Conservation (phyloP, 2,888 invertebrate genomes). For the Phalera bucephala region DNA sequence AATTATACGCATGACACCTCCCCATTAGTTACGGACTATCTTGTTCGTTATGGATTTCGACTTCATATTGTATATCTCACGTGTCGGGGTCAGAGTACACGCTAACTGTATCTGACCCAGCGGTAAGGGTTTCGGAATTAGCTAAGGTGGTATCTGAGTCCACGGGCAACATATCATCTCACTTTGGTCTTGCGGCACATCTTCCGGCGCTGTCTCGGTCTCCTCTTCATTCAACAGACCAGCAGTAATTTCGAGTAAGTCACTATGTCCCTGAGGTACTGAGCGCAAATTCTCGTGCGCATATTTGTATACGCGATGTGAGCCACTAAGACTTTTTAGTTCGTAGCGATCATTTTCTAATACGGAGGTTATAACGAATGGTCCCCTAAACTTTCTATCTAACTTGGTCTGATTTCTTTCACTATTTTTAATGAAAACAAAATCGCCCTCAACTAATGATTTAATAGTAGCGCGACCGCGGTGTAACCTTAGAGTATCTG, state of each 20-base stretch:
- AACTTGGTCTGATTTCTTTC: constrained; percentile 9
- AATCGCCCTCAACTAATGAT: constrained; percentile 4
- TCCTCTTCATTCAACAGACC: not conserved
- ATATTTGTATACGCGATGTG: constrained; percentile 21
- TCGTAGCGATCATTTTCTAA: constrained; percentile 11
- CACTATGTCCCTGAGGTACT: constrained; percentile 7
- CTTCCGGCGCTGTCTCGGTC: no score
- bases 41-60: no score
- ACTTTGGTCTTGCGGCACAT: no score
- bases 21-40: no score
- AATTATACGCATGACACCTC: no score
- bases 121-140: no score
- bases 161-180: no score
- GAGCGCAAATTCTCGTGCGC: constrained; percentile 18
- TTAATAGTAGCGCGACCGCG: constrained; percentile 2
- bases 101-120: no score
- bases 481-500: constrained; percentile 1
- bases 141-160: no score
- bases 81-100: no score
- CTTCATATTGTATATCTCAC: no score
- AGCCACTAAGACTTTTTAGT: constrained; percentile 14
- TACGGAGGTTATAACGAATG: constrained; percentile 4
- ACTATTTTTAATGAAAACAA: constrained; percentile 4
- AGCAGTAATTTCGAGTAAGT: constrained; percentile 1
- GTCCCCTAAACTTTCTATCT: constrained; percentile 5